Conservation (phyloP, 2,888 invertebrate species). For the Neelides folsomi region DNA sequence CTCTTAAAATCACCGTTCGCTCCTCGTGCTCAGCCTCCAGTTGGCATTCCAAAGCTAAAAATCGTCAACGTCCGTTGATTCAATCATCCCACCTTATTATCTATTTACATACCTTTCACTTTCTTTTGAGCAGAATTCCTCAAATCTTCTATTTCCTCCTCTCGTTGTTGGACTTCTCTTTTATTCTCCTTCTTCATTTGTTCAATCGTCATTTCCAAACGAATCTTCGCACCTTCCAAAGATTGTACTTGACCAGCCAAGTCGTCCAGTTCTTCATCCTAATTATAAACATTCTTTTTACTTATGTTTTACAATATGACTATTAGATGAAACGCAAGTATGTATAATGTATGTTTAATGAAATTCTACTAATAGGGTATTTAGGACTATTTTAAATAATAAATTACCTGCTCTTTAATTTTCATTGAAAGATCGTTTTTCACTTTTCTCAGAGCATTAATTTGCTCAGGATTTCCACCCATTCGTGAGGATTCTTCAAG, state of each 20-base stretch:
- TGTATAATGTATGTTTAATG: too few relatives aligned
- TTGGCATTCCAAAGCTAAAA: slow-evolving; percentile 72
- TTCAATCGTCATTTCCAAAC: slow-evolving; percentile 85
- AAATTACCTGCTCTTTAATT: slow-evolving; percentile 48
- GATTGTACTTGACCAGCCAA: slow-evolving; percentile 80
- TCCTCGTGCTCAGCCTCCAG: slow-evolving; percentile 88
- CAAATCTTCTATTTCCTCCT: slow-evolving; percentile 86
- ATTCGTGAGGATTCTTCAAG: slow-evolving; percentile 69
- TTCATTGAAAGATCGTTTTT: slow-evolving; percentile 78
- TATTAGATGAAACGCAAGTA: too few relatives aligned
- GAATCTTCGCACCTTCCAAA: slow-evolving; percentile 79
- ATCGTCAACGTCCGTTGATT: slow-evolving; percentile 21
- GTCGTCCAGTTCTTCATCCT: slow-evolving; percentile 89
- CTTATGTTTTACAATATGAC: too few relatives aligned
- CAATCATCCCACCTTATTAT: neutral
- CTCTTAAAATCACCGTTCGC: slow-evolving; percentile 66
- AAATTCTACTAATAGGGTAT: too few relatives aligned
- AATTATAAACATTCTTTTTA: too few relatives aligned
- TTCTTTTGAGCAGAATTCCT: slow-evolving; percentile 82
- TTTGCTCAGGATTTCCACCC: slow-evolving; percentile 71
- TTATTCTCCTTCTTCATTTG: slow-evolving; percentile 80
- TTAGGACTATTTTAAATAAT: too few relatives aligned
- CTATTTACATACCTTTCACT: slow-evolving; percentile 54
- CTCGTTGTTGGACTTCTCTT: slow-evolving; percentile 75
- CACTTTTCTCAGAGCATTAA: slow-evolving; percentile 62